Conservation (phyloP, 2,797 vertebrate genomes). For the Acrossocheilus fasciatus region DNA sequence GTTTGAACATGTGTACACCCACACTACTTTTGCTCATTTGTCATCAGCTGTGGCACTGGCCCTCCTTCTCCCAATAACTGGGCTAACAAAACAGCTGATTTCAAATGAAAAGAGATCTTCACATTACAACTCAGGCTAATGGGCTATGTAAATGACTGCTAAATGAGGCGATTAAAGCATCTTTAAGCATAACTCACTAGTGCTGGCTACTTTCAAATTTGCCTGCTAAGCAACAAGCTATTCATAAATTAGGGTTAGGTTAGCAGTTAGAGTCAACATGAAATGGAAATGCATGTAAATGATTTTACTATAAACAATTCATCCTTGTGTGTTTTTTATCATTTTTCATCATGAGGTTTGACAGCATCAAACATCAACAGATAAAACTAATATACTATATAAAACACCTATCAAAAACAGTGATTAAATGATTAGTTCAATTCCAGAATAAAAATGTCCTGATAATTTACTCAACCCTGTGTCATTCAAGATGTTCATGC, state of each 20-base stretch:
- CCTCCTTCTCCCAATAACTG: neutral
- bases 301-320: neutral
- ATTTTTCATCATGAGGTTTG: neutral
- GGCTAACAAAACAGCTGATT: neutral
- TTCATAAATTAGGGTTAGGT: neutral
- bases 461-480: too few species aligned
- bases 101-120: neutral
- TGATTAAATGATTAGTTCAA: too few species aligned
- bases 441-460: too few species aligned
- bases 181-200: neutral
- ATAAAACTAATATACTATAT: too few species aligned
- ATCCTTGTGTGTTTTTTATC: neutral
- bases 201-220: neutral
- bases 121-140: neutral
- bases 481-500: too few species aligned
- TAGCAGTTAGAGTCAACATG: neutral
- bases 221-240: neutral
- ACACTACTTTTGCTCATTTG: conserved; percentile 27
- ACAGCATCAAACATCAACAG: too few species aligned
- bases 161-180: neutral
- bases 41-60: neutral
- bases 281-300: neutral
- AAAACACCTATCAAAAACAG: too few species aligned
- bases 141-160: neutral
- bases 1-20: conserved; percentile 70